Evolutionary conservation across 1,140 invertebrate genomes (phyloP).

Genomic region (Drosophila burlai): DNA sequence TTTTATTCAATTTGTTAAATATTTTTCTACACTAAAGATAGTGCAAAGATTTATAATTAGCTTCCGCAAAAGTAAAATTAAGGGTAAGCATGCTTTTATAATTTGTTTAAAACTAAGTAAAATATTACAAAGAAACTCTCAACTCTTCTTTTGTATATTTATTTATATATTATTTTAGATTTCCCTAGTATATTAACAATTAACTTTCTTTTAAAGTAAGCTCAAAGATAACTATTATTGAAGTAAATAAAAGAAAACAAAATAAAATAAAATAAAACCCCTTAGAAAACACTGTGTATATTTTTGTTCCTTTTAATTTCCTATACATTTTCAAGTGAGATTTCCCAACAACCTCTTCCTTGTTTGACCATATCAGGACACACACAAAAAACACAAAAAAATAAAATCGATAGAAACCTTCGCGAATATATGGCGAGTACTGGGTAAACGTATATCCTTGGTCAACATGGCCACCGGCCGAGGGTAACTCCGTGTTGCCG

Average conservation of each 20-base stretch:
- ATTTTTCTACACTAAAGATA: background rate
- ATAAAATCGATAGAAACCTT: background rate
- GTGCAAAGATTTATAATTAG: background rate
- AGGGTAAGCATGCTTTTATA: too few species aligned
- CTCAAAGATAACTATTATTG: background rate
- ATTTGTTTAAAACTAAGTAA: too few species aligned
- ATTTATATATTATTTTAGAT: too few species aligned
- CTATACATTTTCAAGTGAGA: background rate
- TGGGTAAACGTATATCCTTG: conserved; percentile 35
- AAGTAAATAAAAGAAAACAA: background rate
- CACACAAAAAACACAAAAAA: background rate
- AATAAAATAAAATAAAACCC: background rate
- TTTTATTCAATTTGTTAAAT: background rate
- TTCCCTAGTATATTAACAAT: too few species aligned
- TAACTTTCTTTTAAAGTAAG: too few species aligned
- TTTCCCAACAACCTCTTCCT: background rate
- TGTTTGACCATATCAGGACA: conserved; percentile 7
- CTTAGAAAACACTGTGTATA: too few species aligned
- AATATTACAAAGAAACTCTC: too few species aligned
- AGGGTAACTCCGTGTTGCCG: conserved; percentile 36
- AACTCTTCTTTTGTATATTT: too few species aligned
- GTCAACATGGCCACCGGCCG: conserved; percentile 59
- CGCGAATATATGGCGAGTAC: background rate
- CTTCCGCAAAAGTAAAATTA: too few species aligned
- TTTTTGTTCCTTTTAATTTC: background rate